Conservation (phyloP, 2,113 vertebrate species). For the Oreotrochilus melanogaster region DNA sequence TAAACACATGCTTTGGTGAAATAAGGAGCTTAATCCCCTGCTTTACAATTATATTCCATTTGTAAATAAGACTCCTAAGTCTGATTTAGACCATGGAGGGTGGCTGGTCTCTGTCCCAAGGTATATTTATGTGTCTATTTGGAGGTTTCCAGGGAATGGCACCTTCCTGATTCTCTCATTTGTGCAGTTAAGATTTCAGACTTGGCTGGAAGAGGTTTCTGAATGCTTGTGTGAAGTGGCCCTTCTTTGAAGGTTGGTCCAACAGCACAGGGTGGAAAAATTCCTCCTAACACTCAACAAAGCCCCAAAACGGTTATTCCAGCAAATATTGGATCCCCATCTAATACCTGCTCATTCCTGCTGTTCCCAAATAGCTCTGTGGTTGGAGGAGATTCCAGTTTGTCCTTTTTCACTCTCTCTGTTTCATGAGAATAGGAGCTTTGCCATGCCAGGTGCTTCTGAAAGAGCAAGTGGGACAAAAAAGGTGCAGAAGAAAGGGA, state of each 20-base stretch:
- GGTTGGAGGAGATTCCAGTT: neutral
- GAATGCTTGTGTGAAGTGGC: neutral
- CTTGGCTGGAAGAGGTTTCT: neutral
- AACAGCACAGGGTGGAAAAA: accelerated
- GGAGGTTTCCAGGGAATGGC: neutral
- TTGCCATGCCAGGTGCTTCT: neutral
- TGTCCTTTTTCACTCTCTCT: neutral
- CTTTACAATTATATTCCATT: neutral
- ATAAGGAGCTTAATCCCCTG: neutral
- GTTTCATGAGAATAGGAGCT: neutral
- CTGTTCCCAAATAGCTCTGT: neutral
- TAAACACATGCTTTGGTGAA: neutral
- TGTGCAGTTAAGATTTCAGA: neutral
- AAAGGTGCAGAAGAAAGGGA: neutral
- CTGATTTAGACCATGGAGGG: neutral
- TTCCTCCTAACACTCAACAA: neutral
- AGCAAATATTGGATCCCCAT: neutral
- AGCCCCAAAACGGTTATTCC: neutral
- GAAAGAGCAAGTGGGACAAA: neutral
- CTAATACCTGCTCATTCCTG: neutral
- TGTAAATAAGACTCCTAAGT: neutral
- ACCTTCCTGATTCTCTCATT: neutral
- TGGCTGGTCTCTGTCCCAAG: neutral
- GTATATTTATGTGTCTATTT: accelerated
- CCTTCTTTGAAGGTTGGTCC: neutral